Base-by-base conservation (phyloP, 1,140 invertebrate species). In the Anoplolepis gracilipes region DNA sequence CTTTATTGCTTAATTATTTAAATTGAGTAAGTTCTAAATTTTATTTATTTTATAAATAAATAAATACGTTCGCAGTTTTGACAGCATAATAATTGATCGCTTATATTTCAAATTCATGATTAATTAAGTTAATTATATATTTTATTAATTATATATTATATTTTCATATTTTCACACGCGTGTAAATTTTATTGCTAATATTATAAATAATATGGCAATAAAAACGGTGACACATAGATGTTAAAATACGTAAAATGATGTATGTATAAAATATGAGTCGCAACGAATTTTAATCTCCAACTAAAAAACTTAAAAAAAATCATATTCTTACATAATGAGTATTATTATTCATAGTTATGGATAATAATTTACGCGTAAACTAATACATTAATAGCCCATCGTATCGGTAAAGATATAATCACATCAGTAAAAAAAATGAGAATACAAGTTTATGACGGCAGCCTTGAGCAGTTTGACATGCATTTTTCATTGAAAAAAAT, bases 191-290 rank as follows among this genome's bases (percentile, higher is more conserved):
- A 49, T 49, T 49, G 3, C 16, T 49, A 19, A 46, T 46, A 70
- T 53, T 30, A 70, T 30, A 39, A 49, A 62, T 77, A 64, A 64
- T 64, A 64, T 46, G 19, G 5, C 39, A 77, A 30, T 76, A 13
- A 76, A 42, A 36, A 10, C 25, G 49, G n/a, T 42, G 11, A n/a
- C 19, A 22, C 5, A 42, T 5, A 30, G 25, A 59, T 75, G 16
- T n/a, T n/a, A n/a, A n/a, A n/a, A n/a, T n/a, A n/a, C n/a, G n/a
- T 0, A 57, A 62, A 42, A 28, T 5, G 19, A 30, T 62, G 8
- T 11, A 42, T 76, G 10, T 7, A 33, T 28, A 59, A 59, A 59
- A 36, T 70, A 16, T 36, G 13, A 22, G 22, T 30, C 11, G 4
- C 13, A 39, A 55, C 16, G 5, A 25, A 22, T 79, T 53, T 55